phyloP scores from a whole-genome alignment of 2,888 invertebrate genomes.

The Augiades crinisus region DNA sequence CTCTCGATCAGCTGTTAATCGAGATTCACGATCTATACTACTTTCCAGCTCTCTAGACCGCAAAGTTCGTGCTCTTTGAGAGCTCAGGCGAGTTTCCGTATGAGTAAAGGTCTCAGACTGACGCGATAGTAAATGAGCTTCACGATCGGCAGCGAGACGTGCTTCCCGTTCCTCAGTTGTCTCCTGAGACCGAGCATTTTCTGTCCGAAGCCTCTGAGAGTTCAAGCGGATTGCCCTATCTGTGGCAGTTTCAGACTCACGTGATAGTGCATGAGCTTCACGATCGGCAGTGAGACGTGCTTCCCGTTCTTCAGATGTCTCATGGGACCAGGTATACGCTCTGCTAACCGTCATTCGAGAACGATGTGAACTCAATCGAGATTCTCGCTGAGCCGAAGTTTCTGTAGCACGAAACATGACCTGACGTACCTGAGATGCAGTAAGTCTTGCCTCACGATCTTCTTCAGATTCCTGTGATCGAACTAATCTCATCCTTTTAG shows the following conservation, averaged over 20 bases:
- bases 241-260: too few relatives aligned
- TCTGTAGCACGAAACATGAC: constrained; percentile 9
- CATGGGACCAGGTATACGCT: too few relatives aligned
- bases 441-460: constrained; percentile 12
- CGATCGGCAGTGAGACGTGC: constrained; percentile 6
- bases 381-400: background rate
- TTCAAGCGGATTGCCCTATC: too few relatives aligned
- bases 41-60: background rate
- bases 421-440: constrained; percentile 1
- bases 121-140: background rate
- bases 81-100: too few relatives aligned
- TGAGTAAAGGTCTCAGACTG: too few relatives aligned
- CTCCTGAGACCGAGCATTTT: too few relatives aligned
- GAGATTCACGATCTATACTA: constrained; percentile 4
- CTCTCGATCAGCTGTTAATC: constrained; percentile 3
- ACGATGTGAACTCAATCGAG: constrained; percentile 2
- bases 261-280: background rate
- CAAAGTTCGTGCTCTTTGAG: too few relatives aligned
- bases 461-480: constrained; percentile 22
- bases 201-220: too few relatives aligned
- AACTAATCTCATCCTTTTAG: constrained; percentile 6
- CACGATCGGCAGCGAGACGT: constrained; percentile 4
- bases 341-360: too few relatives aligned
- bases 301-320: too few relatives aligned
- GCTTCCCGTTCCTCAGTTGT: constrained; percentile 3